phyloP scores from a whole-genome alignment of 2,888 invertebrate species.

The Tenthredo notha region DNA sequence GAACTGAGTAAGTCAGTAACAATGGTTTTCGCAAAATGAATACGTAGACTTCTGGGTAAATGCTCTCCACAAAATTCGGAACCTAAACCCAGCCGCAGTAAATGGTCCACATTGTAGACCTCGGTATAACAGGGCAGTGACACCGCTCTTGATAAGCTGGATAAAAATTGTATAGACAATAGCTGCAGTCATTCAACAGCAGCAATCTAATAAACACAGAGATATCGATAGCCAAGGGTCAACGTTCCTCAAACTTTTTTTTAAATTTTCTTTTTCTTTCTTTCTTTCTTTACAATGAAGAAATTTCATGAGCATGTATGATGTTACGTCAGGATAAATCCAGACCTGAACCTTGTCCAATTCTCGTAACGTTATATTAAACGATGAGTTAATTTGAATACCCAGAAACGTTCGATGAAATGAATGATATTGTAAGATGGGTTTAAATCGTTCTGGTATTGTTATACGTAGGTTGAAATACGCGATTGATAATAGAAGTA shows the following conservation, averaged over 20 bases:
- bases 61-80: not conserved
- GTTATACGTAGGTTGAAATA: too few species aligned
- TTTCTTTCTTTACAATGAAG: not conserved
- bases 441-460: not conserved
- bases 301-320: too few species aligned
- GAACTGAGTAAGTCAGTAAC: not conserved
- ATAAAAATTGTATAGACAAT: slow-evolving; percentile 27
- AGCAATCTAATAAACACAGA: not conserved
- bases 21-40: too few species aligned
- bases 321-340: too few species aligned
- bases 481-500: not conserved
- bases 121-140: slow-evolving; percentile 15
- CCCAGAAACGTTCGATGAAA: not conserved
- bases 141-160: slow-evolving; percentile 4
- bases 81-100: too few species aligned
- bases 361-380: too few species aligned
- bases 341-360: too few species aligned
- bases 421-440: too few species aligned
- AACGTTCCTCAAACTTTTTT: not conserved
- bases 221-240: slow-evolving; percentile 43
- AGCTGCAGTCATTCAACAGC: slow-evolving; percentile 10
- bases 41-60: not conserved
- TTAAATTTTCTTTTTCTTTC: not conserved
- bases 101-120: slow-evolving; percentile 8
- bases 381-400: not conserved